Evolutionary conservation across 2,888 invertebrate species (phyloP).

Genomic region (Lithophane semibrunnea): DNA sequence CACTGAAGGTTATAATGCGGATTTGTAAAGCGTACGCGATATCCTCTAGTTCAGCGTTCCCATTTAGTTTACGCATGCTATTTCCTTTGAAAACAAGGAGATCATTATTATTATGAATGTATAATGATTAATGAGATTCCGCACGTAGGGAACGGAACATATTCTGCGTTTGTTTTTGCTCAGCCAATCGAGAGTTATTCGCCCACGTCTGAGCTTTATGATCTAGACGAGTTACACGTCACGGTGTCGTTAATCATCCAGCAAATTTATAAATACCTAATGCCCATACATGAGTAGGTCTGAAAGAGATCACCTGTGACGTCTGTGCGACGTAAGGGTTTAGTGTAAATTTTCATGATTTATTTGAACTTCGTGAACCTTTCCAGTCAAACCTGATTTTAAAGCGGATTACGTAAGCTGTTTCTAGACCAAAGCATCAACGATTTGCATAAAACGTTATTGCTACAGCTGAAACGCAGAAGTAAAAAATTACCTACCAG

Average conservation of each 20-base stretch:
- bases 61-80: constrained; percentile 21
- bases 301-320: constrained; percentile 45
- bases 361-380: constrained; percentile 12
- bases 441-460: not conserved
- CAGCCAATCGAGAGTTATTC: constrained; percentile 46
- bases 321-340: constrained; percentile 11
- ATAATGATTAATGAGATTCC: constrained; percentile 33
- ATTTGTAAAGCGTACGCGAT: constrained; percentile 11
- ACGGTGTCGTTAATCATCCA: constrained; percentile 63
- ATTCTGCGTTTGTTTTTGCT: constrained; percentile 54
- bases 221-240: constrained; percentile 63
- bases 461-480: not conserved
- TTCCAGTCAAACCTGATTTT: constrained; percentile 8
- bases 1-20: constrained; percentile 12
- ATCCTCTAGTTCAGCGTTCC: constrained; percentile 26
- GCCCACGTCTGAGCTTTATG: constrained; percentile 55
- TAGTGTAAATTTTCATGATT: constrained; percentile 26
- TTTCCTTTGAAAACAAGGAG: constrained; percentile 44
- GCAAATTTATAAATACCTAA: constrained; percentile 63
- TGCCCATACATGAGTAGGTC: constrained; percentile 51
- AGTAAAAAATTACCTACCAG: not conserved
- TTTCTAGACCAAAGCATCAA: not conserved
- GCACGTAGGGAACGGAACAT: constrained; percentile 17
- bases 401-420: not conserved
- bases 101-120: constrained; percentile 31